These are phyloP conservation scores for Musca domestica DNA, from an alignment of 1,140 invertebrate species.

Conservation along the genomic window DNA sequence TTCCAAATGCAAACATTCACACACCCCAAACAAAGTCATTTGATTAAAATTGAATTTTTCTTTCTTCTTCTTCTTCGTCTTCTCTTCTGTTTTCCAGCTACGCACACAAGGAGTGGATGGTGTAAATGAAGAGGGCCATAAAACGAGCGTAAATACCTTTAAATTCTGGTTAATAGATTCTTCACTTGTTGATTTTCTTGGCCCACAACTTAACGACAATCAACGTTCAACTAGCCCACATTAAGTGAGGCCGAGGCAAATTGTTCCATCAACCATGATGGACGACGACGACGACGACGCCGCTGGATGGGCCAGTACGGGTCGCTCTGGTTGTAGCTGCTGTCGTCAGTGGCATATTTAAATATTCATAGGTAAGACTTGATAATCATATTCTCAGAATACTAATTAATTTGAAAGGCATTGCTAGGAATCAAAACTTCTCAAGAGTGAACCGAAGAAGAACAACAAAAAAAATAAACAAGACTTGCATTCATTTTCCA, in stretches of 20 bases:
- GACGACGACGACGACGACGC: background rate
- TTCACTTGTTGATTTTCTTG: slow-evolving; percentile 14
- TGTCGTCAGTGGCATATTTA: background rate
- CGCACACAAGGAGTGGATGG: too few species aligned
- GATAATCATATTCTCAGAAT: slow-evolving; percentile 9
- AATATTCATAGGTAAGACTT: background rate
- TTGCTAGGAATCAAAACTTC: too few species aligned
- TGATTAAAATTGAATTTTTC: slow-evolving; percentile 1
- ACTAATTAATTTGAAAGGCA: slow-evolving; percentile 2
- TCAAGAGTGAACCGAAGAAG: too few species aligned
- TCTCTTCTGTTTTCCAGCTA: background rate
- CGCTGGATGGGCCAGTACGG: too few species aligned
- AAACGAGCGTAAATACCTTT: slow-evolving; percentile 11
- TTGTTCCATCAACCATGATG: slow-evolving; percentile 6
- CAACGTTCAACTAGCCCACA: background rate
- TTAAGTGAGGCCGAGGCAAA: background rate
- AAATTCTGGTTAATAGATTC: slow-evolving; percentile 13
- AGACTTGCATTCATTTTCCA: too few species aligned
- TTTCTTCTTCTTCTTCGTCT: background rate
- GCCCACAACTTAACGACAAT: background rate
- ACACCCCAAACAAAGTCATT: slow-evolving; percentile 7
- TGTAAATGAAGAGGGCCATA: background rate
- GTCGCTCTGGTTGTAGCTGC: background rate
- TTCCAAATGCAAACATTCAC: slow-evolving; percentile 17
- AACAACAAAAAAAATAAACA: too few species aligned